Percentiles rank a stretch among this genome's conserved stretches.
Conservation (phyloP, 2,888 invertebrate genomes). For the Temnothorax unifasciatus region DNA sequence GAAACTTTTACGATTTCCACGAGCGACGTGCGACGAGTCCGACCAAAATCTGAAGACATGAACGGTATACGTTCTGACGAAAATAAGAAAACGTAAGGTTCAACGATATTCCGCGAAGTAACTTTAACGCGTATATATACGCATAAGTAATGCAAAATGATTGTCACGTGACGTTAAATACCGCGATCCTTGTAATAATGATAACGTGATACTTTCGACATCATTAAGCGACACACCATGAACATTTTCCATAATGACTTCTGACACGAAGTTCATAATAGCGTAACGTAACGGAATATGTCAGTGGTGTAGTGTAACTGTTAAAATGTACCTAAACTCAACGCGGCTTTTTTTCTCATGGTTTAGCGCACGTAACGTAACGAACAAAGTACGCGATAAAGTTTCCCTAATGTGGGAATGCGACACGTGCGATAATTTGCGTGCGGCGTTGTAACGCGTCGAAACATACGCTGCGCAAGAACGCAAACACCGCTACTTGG, state of each 20-base stretch:
- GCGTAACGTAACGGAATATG: neutral
- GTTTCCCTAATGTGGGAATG: constrained; percentile 75
- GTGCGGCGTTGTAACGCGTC: constrained; percentile 70
- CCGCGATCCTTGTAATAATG: neutral
- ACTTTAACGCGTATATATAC: neutral
- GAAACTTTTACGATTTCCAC: constrained; percentile 77
- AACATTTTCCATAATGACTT: neutral
- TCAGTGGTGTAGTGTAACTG: neutral
- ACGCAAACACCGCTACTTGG: constrained; percentile 67
- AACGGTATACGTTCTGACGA: constrained; percentile 47
- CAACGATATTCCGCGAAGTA: constrained; percentile 20
- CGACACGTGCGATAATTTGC: constrained; percentile 74
- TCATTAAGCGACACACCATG: neutral
- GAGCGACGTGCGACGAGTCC: constrained; percentile 75
- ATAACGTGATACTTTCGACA: neutral
- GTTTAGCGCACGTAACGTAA: constrained; percentile 23
- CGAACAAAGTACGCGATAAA: constrained; percentile 60
- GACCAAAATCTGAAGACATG: constrained; percentile 74
- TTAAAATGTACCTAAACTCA: constrained; percentile 15
- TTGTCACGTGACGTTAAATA: constrained; percentile 16
- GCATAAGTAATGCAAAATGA: constrained; percentile 6
- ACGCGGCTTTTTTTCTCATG: neutral
- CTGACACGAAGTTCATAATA: neutral
- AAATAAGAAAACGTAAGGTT: neutral
- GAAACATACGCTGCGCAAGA: constrained; percentile 68